Percentiles rank a stretch among this genome's conserved stretches.
Conservation (phyloP, 2,113 vertebrate species). For the Eulacestoma nigropectus region DNA sequence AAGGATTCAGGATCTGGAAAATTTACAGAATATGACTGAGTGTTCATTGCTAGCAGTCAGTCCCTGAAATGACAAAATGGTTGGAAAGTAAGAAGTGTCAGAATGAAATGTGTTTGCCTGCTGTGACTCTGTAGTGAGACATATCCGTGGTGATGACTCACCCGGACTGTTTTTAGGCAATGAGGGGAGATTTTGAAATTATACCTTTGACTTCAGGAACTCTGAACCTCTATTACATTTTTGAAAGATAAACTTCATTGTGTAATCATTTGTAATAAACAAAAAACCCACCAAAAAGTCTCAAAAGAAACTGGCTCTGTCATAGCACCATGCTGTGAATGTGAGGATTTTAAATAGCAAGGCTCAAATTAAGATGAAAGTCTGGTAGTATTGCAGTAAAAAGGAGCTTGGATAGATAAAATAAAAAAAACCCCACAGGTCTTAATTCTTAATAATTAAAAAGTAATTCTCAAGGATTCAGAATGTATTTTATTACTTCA, state of each 20-base stretch:
- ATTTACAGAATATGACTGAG: background rate
- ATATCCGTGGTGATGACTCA: background rate
- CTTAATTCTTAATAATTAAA: background rate
- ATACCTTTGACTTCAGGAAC: background rate
- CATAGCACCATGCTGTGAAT: background rate
- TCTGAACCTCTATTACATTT: background rate
- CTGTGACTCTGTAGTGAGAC: background rate
- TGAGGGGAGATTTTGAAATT: background rate
- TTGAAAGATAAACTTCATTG: background rate
- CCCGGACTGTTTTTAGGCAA: background rate
- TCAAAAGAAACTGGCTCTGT: background rate
- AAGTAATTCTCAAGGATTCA: background rate
- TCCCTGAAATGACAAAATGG: background rate
- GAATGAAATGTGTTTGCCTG: background rate
- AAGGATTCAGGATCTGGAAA: background rate
- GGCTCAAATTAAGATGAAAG: background rate
- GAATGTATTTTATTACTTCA: background rate
- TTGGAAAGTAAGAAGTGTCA: background rate
- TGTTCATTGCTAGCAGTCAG: background rate
- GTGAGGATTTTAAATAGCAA: background rate
- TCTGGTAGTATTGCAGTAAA: background rate
- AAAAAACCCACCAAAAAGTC: rapidly evolving
- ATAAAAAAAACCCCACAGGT: rapidly evolving
- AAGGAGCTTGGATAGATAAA: background rate
- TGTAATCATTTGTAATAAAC: background rate